Evolutionary conservation across 2,113 vertebrate species (phyloP).

Genomic region (Myodes glareolus): DNA sequence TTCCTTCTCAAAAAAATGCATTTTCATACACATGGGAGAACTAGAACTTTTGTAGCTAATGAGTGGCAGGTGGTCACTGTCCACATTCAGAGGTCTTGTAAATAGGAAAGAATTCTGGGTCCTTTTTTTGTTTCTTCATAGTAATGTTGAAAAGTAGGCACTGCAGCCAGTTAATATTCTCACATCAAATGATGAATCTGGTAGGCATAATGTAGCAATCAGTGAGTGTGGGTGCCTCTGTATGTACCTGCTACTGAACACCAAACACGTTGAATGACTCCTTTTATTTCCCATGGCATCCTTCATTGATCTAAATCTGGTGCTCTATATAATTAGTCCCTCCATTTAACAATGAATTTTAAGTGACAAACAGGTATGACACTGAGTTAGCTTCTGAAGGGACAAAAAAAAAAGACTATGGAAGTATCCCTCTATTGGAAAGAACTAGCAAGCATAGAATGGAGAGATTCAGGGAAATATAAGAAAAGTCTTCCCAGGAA

Average conservation of each 20-base stretch:
- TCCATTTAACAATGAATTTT: constrained; percentile 28
- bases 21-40: not conserved
- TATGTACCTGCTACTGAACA: not conserved
- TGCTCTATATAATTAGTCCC: not conserved
- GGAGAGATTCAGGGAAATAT: not conserved
- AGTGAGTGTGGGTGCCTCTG: not conserved
- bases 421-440: not conserved
- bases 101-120: not conserved
- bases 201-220: not conserved
- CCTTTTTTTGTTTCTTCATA: constrained; percentile 19
- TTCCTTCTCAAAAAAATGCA: not conserved
- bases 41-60: not conserved
- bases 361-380: not conserved
- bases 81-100: not conserved
- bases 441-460: not conserved
- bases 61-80: not conserved
- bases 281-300: not conserved
- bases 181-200: not conserved
- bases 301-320: not conserved
- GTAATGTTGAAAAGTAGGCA: not conserved
- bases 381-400: not conserved
- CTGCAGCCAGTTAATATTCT: not conserved
- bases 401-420: not conserved
- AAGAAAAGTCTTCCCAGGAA: not conserved
- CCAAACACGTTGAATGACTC: not conserved